Conservation (phyloP, 2,888 invertebrate genomes). For the Eupithecia inturbata region DNA sequence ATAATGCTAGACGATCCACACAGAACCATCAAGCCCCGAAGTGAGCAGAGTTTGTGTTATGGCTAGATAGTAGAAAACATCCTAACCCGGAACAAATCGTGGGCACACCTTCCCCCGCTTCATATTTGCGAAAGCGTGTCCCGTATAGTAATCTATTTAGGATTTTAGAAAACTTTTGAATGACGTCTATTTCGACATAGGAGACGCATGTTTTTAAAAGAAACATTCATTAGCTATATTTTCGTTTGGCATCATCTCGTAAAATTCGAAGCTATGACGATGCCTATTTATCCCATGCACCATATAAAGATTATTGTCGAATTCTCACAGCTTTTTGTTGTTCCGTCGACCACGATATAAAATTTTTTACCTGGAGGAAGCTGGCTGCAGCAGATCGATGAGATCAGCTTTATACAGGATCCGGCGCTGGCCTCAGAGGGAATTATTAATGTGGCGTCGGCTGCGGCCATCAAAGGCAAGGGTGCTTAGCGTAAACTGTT, state of each 20-base stretch:
- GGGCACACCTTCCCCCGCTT: too few species aligned
- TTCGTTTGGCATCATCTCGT: not conserved
- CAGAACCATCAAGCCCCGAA: not conserved
- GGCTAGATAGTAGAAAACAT: not conserved
- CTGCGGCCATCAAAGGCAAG: conserved; percentile 23
- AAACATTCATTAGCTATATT: not conserved
- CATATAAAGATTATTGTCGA: not conserved
- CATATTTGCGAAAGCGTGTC: too few species aligned
- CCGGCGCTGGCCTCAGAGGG: conserved; percentile 2
- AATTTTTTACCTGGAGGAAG: not conserved
- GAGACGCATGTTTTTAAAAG: not conserved
- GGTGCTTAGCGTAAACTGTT: conserved; percentile 31
- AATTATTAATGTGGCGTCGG: conserved; percentile 25
- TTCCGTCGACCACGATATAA: not conserved
- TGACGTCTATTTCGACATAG: not conserved
- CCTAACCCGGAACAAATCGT: not conserved
- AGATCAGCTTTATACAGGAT: not conserved
- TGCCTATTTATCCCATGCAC: not conserved
- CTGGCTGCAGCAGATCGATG: not conserved
- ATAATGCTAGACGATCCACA: not conserved
- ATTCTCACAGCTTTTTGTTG: not conserved
- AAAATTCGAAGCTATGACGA: too few species aligned
- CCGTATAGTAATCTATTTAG: not conserved
- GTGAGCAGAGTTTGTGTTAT: not conserved
- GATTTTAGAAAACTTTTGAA: not conserved